Percentiles rank a stretch among this genome's conserved stretches.
phyloP scores from a whole-genome alignment of 2,113 vertebrate genomes.

The Toxotes jaculatrix region DNA sequence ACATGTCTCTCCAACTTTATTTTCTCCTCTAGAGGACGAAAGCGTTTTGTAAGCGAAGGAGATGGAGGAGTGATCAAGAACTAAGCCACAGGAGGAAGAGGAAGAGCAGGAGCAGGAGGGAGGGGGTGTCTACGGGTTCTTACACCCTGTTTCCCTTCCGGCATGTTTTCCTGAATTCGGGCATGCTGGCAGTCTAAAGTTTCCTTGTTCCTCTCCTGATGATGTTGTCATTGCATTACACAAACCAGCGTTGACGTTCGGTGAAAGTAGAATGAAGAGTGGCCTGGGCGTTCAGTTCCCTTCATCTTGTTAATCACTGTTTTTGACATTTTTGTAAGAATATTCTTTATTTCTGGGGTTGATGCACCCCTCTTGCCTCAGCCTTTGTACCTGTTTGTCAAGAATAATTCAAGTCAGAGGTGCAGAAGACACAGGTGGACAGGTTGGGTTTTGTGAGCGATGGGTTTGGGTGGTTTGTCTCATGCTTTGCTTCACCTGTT shows the following conservation, averaged over 20 bases:
- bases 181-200: slow-evolving; percentile 41
- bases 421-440: slow-evolving; percentile 24
- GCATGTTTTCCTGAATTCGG: slow-evolving; percentile 33
- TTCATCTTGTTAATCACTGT: slow-evolving; percentile 63
- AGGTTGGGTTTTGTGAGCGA: slow-evolving; percentile 32
- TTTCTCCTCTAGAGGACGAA: slow-evolving; percentile 85
- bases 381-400: slow-evolving; percentile 61
- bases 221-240: slow-evolving; percentile 61
- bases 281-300: slow-evolving; percentile 38
- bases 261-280: slow-evolving; percentile 57
- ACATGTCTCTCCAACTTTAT: background rate
- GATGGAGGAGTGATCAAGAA: slow-evolving; percentile 87
- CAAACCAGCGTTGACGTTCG: slow-evolving; percentile 68
- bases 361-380: slow-evolving; percentile 41
- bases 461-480: slow-evolving; percentile 22
- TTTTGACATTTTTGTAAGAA: slow-evolving; percentile 59
- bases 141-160: slow-evolving; percentile 45
- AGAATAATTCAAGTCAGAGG: slow-evolving; percentile 54
- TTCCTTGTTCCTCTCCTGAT: slow-evolving; percentile 54
- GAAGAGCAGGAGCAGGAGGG: slow-evolving; percentile 9
- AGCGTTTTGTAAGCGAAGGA: slow-evolving; percentile 91
- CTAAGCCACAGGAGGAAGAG: slow-evolving; percentile 66
- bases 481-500: slow-evolving; percentile 60
- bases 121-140: slow-evolving; percentile 25
- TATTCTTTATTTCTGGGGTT: slow-evolving; percentile 62